Conservation (phyloP, 2,888 invertebrate species). For the Drosophila trichaetosa region DNA sequence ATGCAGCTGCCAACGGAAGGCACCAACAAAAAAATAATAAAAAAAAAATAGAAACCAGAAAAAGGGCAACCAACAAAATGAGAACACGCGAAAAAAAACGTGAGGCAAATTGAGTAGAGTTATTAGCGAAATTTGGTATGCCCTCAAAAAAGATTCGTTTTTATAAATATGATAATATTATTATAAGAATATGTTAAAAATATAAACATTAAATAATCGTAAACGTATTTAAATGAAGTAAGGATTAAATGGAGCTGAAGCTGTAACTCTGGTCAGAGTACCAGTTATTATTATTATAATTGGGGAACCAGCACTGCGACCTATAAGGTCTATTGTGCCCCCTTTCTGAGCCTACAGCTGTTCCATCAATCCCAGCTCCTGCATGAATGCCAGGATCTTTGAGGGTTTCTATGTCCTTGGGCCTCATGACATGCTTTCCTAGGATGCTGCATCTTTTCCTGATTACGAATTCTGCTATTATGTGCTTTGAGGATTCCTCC, state of each 20-base stretch:
- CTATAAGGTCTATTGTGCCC: too few relatives aligned
- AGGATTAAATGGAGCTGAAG: not conserved
- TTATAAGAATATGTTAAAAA: not conserved
- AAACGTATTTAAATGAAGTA: not conserved
- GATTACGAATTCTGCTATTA: too few relatives aligned
- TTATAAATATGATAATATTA: not conserved
- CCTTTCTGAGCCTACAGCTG: too few relatives aligned
- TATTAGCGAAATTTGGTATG: slow-evolving; percentile 9
- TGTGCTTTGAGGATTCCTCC: too few relatives aligned
- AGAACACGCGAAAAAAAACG: slow-evolving; percentile 31
- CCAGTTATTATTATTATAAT: not conserved
- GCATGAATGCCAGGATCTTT: too few relatives aligned
- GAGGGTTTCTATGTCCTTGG: too few relatives aligned
- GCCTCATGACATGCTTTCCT: too few relatives aligned
- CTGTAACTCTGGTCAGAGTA: not conserved
- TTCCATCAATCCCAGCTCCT: too few relatives aligned
- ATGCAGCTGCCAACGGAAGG: slow-evolving; percentile 75
- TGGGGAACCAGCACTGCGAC: too few relatives aligned
- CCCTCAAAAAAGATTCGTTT: slow-evolving; percentile 9
- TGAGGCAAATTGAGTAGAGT: not conserved
- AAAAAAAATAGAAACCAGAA: slow-evolving; percentile 29
- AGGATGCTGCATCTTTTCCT: too few relatives aligned
- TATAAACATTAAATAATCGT: not conserved
- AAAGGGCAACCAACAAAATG: slow-evolving; percentile 56
- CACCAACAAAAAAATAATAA: slow-evolving; percentile 6